These are phyloP conservation scores for Eubasilissa splendida DNA, from an alignment of 2,888 invertebrate genomes.

Conservation along the genomic window DNA sequence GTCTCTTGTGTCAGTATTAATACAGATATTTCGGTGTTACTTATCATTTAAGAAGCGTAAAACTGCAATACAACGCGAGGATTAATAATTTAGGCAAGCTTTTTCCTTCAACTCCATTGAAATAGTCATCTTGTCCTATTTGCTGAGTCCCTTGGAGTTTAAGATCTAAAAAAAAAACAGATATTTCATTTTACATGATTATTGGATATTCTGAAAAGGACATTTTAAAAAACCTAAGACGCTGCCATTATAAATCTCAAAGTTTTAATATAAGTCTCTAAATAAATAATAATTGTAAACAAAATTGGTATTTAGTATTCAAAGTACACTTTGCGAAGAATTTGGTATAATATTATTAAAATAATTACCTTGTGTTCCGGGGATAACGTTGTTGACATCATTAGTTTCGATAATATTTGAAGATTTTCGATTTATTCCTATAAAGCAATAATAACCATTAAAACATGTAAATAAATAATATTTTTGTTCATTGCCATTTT, in stretches of 20 bases:
- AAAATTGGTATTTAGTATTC: too few species aligned
- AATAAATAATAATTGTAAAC: too few species aligned
- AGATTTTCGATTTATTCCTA: conserved; percentile 53
- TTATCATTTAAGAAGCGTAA: background rate
- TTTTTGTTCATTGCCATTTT: too few species aligned
- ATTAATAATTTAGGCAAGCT: background rate
- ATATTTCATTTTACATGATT: too few species aligned
- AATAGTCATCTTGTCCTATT: conserved; percentile 52
- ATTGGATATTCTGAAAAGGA: too few species aligned
- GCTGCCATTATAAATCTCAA: too few species aligned
- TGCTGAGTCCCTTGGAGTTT: conserved; percentile 54
- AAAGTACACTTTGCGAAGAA: too few species aligned
- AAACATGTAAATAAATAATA: background rate
- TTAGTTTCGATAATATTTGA: conserved; percentile 53
- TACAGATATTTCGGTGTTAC: background rate
- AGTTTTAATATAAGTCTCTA: too few species aligned
- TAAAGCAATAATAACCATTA: conserved; percentile 16
- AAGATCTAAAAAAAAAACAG: conserved; percentile 45
- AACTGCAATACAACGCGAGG: background rate
- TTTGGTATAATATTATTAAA: too few species aligned
- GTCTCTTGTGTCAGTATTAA: conserved; percentile 16
- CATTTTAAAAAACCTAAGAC: too few species aligned
- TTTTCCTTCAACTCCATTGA: conserved; percentile 39
- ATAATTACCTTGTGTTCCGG: conserved; percentile 55
- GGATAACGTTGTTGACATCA: conserved; percentile 53